Base-by-base conservation (phyloP, 2,888 invertebrate species). In the Leptinotarsa rubiginosa region DNA sequence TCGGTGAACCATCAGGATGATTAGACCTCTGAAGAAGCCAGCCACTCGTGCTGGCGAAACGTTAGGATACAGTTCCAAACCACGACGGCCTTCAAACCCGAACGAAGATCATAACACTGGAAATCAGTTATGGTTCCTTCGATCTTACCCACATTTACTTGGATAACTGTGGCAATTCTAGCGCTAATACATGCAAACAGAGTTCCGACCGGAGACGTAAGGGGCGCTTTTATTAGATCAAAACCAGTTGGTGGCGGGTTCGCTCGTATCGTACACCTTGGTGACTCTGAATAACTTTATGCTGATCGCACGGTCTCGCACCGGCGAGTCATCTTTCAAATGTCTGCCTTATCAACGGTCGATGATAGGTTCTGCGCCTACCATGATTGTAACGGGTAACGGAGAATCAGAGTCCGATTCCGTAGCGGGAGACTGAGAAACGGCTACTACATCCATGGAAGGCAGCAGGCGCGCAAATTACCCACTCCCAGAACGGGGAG, bases 361-460 rank as follows among this genome's bases (percentile, higher is more conserved):
- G 91, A 91, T 90, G 91, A 91, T 91, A 91, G 90, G 89, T 89
- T 90, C 89, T 89, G 88, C 87, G 91, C 89, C 90, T 91, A 91
- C 91, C 91, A 91, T 92, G 91, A 91, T 91, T 88, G 89, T 90
- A 89, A 92, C 91, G 91, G 83, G 91, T 92, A 91, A 92, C 92
- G 91, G 92, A 90, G 92, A 92, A 92, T 92, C 89, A 92, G 92
- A 92, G 92, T 92, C 92, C 50, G 62, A 62, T 67, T 52, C 70
- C 73, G 75, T 71, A 76, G 71, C 71, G 76, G 74, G 70, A 76
- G 74, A 66, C 72, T 74, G 76, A 77, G 75, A 75, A 77, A 77
- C 77, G 75, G 75, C 74, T 76, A 72, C 75, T 75, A 75, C 72
- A 67, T 69, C 69, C 64, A 69, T 69, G 91, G 92, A 92, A 91